Evolutionary conservation across 2,888 invertebrate genomes (phyloP), one percentile per base, ranked within the genome.

Genomic region (Seira ritae): DNA sequence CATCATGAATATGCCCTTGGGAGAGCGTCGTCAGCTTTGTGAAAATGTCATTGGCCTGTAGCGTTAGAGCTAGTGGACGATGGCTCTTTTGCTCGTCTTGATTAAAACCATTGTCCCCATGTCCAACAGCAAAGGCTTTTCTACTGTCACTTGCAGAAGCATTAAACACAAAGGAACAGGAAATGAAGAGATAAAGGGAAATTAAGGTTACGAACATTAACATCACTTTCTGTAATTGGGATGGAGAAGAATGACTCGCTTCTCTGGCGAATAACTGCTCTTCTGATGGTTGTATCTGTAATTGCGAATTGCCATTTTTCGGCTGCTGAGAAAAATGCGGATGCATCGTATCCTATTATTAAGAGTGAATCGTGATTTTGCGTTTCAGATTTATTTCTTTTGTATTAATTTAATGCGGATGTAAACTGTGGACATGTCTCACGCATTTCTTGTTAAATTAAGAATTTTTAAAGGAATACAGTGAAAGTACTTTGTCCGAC

Each of bases 11-110:
- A 73, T 42, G 74, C 69, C 80, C 80, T 80, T 80, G 80, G 37
- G 74, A 60, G 6, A 62, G 62, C n/a, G n/a, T n/a, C 31, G 69
- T 74, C 69, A 74, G 46, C 73, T 23, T 69, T 62, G 62, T 69
- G 2, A 80, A 62, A 80, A 70, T 80, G 80, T 80, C 80, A 80
- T 80, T 80, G 80, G 68, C 74, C 80, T 69, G 62, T 17, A 15
- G 22, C 8, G 60, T n/a, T 42, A 12, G 46, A 42, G 42, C 42
- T 42, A 4, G 6, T 42, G 6, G 46, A 42, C 8, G 19, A 60
- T n/a, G n/a, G 60, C 60, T n/a, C 60, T 60, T 4, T 42, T 42
- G 42, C 42, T 12, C 42, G 6, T 42, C 60, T n/a, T 60, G 3
- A 60, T 60, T 17, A 6, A 17, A 12, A 60, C 8, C 60, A 60